A percentile compares a stretch with the other conserved stretches of the same genome.
phyloP scores from a whole-genome alignment of 1,140 invertebrate species.

The Holotrichia oblita region DNA sequence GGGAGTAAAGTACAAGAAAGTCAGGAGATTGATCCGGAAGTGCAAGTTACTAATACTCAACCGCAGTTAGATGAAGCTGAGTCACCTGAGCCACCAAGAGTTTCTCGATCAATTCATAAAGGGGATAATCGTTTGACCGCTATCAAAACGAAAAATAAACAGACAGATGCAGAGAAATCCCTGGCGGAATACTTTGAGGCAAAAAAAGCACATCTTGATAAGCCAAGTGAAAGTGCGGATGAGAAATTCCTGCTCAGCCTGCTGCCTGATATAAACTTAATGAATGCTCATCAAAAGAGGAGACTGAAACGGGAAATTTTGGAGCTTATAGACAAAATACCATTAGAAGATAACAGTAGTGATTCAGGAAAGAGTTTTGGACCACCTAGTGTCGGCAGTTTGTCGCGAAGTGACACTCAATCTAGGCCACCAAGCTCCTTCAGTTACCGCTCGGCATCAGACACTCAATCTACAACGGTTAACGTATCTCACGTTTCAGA shows the following conservation, averaged over 20 bases:
- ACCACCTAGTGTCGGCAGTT: background rate
- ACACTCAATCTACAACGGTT: background rate
- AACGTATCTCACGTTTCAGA: conserved; percentile 12
- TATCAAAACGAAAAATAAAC: conserved; percentile 31
- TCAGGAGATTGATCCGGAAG: conserved; percentile 31
- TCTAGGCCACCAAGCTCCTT: too few species aligned
- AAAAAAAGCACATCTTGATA: background rate
- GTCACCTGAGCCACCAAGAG: conserved; percentile 30
- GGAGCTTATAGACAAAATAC: conserved; percentile 5
- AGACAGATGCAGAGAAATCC: conserved; percentile 24
- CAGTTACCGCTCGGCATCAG: conserved; percentile 4
- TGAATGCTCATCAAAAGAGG: background rate
- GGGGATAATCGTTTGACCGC: conserved; percentile 30
- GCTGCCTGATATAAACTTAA: background rate
- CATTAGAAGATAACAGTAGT: background rate
- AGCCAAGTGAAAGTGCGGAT: conserved; percentile 5
- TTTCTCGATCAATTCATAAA: conserved; percentile 23
- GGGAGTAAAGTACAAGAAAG: conserved; percentile 25
- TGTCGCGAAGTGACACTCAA: background rate
- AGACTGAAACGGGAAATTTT: conserved; percentile 12
- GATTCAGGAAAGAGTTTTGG: background rate
- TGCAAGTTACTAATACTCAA: conserved; percentile 29
- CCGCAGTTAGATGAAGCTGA: conserved; percentile 3
- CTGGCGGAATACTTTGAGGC: background rate
- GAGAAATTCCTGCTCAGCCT: background rate